Evolutionary conservation across 2,888 invertebrate genomes (phyloP).

Genomic region (Andrena praecox): DNA sequence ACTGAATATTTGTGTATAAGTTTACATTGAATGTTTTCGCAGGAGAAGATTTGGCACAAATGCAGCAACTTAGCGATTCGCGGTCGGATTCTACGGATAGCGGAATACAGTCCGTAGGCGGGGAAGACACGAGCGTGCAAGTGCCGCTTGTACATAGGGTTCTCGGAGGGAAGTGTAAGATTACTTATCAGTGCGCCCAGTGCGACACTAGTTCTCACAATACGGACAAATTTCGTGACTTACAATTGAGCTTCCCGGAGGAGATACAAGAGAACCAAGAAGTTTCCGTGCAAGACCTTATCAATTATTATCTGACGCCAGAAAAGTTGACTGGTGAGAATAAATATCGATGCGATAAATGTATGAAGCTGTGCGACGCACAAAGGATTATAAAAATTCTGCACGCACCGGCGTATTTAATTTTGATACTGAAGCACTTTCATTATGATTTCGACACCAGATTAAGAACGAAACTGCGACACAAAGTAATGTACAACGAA

Average conservation of each 20-base stretch:
- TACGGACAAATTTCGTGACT: slow-evolving; percentile 92
- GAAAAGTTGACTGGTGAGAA: slow-evolving; percentile 93
- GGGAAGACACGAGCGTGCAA: slow-evolving; percentile 73
- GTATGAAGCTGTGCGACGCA: slow-evolving; percentile 91
- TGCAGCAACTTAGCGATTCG: slow-evolving; percentile 80
- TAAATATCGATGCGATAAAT: slow-evolving; percentile 92
- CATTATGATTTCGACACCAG: slow-evolving; percentile 90
- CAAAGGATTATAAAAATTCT: slow-evolving; percentile 90
- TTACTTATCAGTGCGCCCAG: slow-evolving; percentile 90
- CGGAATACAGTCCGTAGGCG: slow-evolving; percentile 84
- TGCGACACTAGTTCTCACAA: slow-evolving; percentile 91
- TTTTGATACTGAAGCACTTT: slow-evolving; percentile 93
- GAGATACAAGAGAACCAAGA: slow-evolving; percentile 82
- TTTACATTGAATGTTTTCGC: background rate
- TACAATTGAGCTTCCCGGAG: slow-evolving; percentile 92
- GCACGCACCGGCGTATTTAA: slow-evolving; percentile 91
- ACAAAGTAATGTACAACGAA: slow-evolving; percentile 88
- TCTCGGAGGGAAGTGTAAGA: slow-evolving; percentile 92
- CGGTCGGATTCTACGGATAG: slow-evolving; percentile 84
- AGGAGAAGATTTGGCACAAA: slow-evolving; percentile 80
- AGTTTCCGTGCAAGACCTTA: slow-evolving; percentile 91
- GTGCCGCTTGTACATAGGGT: slow-evolving; percentile 88
- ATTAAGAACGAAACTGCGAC: slow-evolving; percentile 92
- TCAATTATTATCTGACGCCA: slow-evolving; percentile 92
- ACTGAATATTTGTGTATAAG: background rate